phyloP scores from a whole-genome alignment of 92 coral and sea anemone species.

The Metridium senile region DNA sequence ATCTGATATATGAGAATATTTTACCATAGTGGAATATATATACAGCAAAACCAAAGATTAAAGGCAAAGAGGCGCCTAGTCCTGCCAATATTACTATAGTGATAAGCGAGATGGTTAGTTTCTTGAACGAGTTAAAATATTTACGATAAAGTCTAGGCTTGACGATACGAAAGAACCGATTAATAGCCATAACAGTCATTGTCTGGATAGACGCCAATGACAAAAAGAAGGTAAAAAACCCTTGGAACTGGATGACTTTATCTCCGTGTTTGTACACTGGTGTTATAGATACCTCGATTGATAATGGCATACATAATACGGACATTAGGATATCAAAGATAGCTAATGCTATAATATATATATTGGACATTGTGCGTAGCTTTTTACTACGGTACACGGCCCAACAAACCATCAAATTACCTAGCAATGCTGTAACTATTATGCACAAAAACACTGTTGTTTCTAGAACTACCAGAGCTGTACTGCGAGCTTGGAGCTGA shows the following conservation, averaged over 20 bases:
- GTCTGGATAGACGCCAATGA: slow-evolving; percentile 50
- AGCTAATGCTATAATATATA: slow-evolving; percentile 40
- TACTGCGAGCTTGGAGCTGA: slow-evolving; percentile 32
- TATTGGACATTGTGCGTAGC: slow-evolving; percentile 31
- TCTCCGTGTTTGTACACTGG: slow-evolving; percentile 25
- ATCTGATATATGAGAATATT: slow-evolving; percentile 38
- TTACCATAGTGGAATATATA: slow-evolving; percentile 48
- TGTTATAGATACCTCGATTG: slow-evolving; percentile 26
- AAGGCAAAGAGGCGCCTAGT: slow-evolving; percentile 24
- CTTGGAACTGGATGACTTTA: slow-evolving; percentile 36
- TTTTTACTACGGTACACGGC: slow-evolving; percentile 37
- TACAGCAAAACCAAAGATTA: slow-evolving; percentile 18
- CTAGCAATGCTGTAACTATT: slow-evolving; percentile 39
- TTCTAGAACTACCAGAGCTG: slow-evolving; percentile 35
- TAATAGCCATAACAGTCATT: slow-evolving; percentile 53
- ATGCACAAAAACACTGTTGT: slow-evolving; percentile 17
- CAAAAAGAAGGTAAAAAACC: slow-evolving; percentile 40
- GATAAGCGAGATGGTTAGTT: slow-evolving; percentile 4
- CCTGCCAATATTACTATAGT: slow-evolving; percentile 21
- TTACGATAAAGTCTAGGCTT: slow-evolving; percentile 36
- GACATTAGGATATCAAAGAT: slow-evolving; percentile 53
- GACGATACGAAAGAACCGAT: slow-evolving; percentile 45
- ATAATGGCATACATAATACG: slow-evolving; percentile 36
- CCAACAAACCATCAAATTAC: slow-evolving; percentile 53
- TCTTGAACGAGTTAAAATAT: slow-evolving; percentile 15